Percentiles rank a stretch among this genome's conserved stretches.
Conservation (phyloP, 2,113 vertebrate genomes). For the Mus spicilegus region DNA sequence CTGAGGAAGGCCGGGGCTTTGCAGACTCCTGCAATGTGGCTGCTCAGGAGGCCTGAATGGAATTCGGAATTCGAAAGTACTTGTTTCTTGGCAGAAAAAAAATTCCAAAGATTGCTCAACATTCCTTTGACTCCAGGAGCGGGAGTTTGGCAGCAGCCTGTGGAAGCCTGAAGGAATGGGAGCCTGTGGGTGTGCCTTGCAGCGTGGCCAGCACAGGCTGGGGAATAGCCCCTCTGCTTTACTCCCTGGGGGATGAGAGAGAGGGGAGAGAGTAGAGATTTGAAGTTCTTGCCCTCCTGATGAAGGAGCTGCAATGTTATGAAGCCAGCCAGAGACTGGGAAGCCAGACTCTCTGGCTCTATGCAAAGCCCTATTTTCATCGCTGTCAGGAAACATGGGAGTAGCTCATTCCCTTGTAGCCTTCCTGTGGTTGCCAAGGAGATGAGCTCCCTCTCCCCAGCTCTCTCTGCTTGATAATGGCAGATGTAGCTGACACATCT, state of each 20-base stretch:
- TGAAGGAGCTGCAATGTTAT: neutral
- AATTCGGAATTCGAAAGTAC: conserved; percentile 75
- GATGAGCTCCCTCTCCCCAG: neutral
- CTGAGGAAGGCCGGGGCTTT: conserved; percentile 20
- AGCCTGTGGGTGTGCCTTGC: neutral
- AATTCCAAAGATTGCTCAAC: conserved; percentile 82
- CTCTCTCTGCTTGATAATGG: neutral
- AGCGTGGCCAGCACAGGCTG: neutral
- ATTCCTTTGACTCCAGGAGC: conserved; percentile 76
- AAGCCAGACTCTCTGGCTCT: neutral
- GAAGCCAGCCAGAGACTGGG: neutral
- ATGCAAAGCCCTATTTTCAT: neutral
- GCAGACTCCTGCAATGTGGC: conserved; percentile 32
- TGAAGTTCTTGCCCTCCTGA: neutral
- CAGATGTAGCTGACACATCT: neutral
- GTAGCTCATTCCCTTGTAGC: neutral
- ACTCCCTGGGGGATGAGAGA: neutral
- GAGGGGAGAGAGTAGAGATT: neutral
- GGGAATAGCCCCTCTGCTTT: neutral
- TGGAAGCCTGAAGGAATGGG: neutral
- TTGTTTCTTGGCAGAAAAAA: conserved; percentile 70
- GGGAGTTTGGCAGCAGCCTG: conserved; percentile 66
- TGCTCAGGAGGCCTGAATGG: conserved; percentile 73
- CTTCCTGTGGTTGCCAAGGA: neutral
- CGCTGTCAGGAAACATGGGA: neutral